These are phyloP conservation scores for Cotesia glomerata DNA, from an alignment of 1,140 invertebrate genomes.

Conservation along the genomic window DNA sequence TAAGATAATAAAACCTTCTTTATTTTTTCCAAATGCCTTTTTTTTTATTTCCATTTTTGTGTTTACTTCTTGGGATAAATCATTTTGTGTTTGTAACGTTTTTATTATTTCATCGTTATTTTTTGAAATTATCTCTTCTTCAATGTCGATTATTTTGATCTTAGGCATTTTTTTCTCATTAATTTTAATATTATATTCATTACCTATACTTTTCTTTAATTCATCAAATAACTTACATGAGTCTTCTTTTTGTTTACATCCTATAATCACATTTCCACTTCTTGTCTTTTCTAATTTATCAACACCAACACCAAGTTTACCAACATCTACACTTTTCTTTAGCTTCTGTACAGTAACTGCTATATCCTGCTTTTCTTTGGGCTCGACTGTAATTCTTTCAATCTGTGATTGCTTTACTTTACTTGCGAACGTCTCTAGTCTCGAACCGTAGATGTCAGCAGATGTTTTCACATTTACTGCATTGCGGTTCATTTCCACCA, in stretches of 20 bases:
- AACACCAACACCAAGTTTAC: not conserved
- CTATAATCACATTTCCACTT: not conserved
- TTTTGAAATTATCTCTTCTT: not conserved
- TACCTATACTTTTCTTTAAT: not conserved
- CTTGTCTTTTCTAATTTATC: not conserved
- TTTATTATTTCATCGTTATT: constrained; percentile 25
- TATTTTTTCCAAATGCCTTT: not conserved
- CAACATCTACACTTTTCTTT: not conserved
- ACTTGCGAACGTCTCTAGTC: not conserved
- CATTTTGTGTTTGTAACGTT: constrained; percentile 20
- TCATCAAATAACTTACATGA: not conserved
- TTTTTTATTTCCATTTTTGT: not conserved
- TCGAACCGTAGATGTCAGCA: not conserved
- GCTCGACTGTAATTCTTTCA: not conserved
- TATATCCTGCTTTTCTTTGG: not conserved
- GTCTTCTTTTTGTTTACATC: not conserved
- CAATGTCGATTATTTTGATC: not conserved
- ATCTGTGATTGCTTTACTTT: not conserved
- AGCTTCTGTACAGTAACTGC: not conserved
- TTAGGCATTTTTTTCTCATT: not conserved
- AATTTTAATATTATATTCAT: not conserved
- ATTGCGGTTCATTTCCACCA: not conserved
- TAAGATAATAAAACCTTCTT: not conserved
- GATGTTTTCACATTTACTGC: not conserved
- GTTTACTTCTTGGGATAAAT: not conserved